phyloP scores from a whole-genome alignment of 2,888 invertebrate species.

The Tetropium fuscum region DNA sequence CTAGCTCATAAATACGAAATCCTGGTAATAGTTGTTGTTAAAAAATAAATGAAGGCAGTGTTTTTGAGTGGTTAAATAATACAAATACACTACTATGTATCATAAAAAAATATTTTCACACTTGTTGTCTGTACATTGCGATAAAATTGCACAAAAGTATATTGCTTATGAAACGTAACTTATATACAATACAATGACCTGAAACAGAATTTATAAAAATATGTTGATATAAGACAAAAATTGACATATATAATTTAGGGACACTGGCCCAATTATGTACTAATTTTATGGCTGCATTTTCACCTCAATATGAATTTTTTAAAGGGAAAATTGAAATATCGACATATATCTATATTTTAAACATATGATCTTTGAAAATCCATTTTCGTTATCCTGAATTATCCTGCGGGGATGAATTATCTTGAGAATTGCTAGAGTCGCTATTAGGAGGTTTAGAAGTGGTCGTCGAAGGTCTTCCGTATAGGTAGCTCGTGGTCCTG shows the following conservation, averaged over 20 bases:
- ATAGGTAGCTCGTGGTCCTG: slow-evolving; percentile 70
- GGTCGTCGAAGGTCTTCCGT: slow-evolving; percentile 68
- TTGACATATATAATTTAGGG: no score
- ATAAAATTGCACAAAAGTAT: slow-evolving; percentile 19
- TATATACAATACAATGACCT: no score
- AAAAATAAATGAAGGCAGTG: slow-evolving; percentile 12
- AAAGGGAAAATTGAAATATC: no score
- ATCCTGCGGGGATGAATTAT: slow-evolving; percentile 52
- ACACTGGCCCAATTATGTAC: no score
- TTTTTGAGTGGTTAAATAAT: slow-evolving; percentile 7
- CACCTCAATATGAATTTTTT: no score
- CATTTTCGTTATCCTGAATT: slow-evolving; percentile 44
- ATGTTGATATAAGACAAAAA: no score
- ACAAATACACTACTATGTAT: slow-evolving; percentile 5
- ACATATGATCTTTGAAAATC: no score
- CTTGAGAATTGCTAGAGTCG: slow-evolving; percentile 63
- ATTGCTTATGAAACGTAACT: slow-evolving; percentile 13
- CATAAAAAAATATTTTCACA: no score
- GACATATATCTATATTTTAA: no score
- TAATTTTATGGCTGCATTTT: no score
- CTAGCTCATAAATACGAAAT: neutral
- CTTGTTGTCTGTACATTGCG: slow-evolving; percentile 8
- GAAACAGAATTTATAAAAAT: no score
- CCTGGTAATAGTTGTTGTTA: neutral
- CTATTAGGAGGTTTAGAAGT: slow-evolving; percentile 58